These are phyloP conservation scores for Tragelaphus buxtoni DNA, from an alignment of 2,113 vertebrate genomes.

Conservation along the genomic window DNA sequence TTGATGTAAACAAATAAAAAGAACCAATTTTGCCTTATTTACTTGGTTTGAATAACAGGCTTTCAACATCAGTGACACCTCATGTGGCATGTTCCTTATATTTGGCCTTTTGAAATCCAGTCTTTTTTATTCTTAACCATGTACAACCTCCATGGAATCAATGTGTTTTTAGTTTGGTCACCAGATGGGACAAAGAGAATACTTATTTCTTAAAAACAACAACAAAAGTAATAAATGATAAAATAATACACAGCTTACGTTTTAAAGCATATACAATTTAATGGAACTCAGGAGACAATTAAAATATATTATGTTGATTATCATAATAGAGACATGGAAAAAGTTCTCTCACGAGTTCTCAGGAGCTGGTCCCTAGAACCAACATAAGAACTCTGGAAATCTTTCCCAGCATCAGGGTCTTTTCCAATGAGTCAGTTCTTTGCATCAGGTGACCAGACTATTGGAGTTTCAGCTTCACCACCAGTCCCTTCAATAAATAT, in stretches of 20 bases:
- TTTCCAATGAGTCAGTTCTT: background rate
- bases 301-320: background rate
- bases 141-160: background rate
- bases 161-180: background rate
- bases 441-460: background rate
- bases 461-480: background rate
- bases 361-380: background rate
- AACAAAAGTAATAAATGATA: background rate
- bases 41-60: background rate
- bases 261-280: background rate
- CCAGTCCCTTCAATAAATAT: background rate
- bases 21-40: background rate
- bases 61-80: background rate
- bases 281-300: background rate
- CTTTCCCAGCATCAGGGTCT: background rate
- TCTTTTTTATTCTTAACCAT: background rate
- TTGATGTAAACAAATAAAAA: background rate
- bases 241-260: background rate
- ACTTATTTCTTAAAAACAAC: background rate
- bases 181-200: background rate
- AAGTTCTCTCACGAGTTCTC: background rate
- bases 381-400: background rate
- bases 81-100: background rate
- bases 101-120: background rate
- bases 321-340: background rate